phyloP scores from a whole-genome alignment of 2,113 vertebrate genomes.

The Upupa epops region DNA sequence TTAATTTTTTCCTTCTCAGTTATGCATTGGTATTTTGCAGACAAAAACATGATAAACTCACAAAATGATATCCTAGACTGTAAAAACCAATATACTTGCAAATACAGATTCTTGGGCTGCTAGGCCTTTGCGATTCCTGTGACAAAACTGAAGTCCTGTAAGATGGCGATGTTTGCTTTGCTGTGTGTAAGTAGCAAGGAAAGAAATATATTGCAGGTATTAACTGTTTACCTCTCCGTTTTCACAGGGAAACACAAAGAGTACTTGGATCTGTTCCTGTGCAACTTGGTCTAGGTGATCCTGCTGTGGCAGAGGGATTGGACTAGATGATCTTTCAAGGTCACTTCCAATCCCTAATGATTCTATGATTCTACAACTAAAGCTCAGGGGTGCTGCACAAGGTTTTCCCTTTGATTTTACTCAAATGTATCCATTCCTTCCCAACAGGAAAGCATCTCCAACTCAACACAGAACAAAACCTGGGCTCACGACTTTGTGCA shows the following conservation, averaged over 20 bases:
- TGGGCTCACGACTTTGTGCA: constrained; percentile 54
- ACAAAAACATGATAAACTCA: neutral
- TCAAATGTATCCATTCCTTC: constrained; percentile 59
- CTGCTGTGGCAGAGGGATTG: too few relatives aligned
- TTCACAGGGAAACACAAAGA: neutral
- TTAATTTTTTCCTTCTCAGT: neutral
- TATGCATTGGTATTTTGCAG: neutral
- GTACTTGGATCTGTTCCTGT: too few relatives aligned
- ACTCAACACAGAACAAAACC: constrained; percentile 55
- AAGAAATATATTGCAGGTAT: neutral
- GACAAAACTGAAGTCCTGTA: neutral
- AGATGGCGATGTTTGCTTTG: neutral
- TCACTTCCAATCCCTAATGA: too few relatives aligned
- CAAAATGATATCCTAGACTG: neutral
- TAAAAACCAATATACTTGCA: neutral
- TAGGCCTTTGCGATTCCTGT: neutral
- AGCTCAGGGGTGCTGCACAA: neutral
- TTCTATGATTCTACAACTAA: neutral
- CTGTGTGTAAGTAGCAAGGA: neutral
- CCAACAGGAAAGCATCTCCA: constrained; percentile 60
- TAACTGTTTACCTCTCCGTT: neutral
- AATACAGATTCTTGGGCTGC: neutral
- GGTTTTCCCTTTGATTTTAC: constrained; percentile 7
- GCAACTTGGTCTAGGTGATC: too few relatives aligned
- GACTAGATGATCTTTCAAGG: too few relatives aligned